Percentiles rank a stretch among this genome's conserved stretches.
These are phyloP conservation scores for Siphamia tubifer DNA, from an alignment of 2,113 vertebrate genomes.

Conservation along the genomic window DNA sequence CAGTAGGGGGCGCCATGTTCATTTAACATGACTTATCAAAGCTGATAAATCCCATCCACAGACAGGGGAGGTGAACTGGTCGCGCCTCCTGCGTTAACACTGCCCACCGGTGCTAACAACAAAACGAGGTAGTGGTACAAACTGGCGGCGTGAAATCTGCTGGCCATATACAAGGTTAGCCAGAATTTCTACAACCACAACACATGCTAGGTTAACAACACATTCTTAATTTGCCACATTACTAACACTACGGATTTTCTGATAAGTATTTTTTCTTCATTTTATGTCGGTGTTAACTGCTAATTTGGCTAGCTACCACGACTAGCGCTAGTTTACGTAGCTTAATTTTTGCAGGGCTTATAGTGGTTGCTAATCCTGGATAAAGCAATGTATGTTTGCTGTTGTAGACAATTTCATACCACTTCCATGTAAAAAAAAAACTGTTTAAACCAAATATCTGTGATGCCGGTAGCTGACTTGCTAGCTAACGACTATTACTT, in stretches of 20 bases:
- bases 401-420: too few relatives aligned
- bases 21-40: too few relatives aligned
- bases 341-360: neutral
- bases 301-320: neutral
- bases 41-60: too few relatives aligned
- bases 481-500: too few relatives aligned
- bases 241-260: accelerated
- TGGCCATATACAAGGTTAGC: slow-evolving; percentile 1
- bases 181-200: accelerated
- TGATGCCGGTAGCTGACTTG: too few relatives aligned
- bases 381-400: neutral
- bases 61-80: too few relatives aligned
- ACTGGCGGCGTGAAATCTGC: neutral
- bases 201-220: accelerated
- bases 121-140: slow-evolving; percentile 5
- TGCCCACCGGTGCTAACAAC: slow-evolving; percentile 14
- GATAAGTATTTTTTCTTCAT: neutral
- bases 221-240: accelerated
- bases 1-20: slow-evolving; percentile 4
- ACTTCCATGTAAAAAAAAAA: too few relatives aligned
- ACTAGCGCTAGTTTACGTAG: neutral
- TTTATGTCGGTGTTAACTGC: neutral
- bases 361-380: neutral
- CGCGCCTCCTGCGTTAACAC: too few relatives aligned
- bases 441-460: too few relatives aligned